A percentile compares a stretch with the other conserved stretches of the same genome.
These are phyloP conservation scores for Collichthys lucidus DNA, from an alignment of 2,113 vertebrate species.

Conservation along the genomic window DNA sequence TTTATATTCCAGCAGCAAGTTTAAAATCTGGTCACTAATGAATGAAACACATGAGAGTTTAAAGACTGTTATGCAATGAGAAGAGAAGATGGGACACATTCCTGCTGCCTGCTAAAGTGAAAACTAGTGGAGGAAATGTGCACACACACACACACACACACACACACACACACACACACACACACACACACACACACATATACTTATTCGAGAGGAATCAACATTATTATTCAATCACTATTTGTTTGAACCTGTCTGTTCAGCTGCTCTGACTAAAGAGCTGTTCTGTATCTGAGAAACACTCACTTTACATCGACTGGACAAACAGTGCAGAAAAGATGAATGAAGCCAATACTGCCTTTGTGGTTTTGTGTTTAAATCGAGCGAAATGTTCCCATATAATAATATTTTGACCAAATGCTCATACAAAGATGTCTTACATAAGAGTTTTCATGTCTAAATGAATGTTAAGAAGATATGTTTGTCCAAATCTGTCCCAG, in stretches of 20 bases:
- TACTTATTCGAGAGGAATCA: conserved; percentile 1
- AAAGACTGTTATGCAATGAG: conserved; percentile 61
- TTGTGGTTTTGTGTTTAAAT: neutral
- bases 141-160: conserved; percentile 8
- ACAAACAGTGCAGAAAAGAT: neutral
- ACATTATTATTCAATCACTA: neutral
- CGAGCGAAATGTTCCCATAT: neutral
- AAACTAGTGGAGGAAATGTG: conserved; percentile 46
- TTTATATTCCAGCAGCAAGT: neutral
- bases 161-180: neutral
- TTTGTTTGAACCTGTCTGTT: conserved; percentile 1
- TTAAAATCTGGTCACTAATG: neutral
- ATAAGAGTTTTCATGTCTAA: neutral
- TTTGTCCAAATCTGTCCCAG: neutral
- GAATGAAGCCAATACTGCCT: neutral
- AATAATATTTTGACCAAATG: neutral
- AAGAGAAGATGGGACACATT: conserved; percentile 71
- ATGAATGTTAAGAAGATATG: neutral
- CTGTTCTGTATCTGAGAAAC: conserved; percentile 1
- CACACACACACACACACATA: conserved; percentile 6
- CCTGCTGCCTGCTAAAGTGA: conserved; percentile 71
- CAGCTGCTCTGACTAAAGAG: neutral
- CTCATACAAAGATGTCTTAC: neutral
- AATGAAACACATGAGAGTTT: conserved; percentile 26
- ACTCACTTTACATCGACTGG: neutral